Conservation (phyloP, 2,888 invertebrate species). For the Pterostichus madidus region DNA sequence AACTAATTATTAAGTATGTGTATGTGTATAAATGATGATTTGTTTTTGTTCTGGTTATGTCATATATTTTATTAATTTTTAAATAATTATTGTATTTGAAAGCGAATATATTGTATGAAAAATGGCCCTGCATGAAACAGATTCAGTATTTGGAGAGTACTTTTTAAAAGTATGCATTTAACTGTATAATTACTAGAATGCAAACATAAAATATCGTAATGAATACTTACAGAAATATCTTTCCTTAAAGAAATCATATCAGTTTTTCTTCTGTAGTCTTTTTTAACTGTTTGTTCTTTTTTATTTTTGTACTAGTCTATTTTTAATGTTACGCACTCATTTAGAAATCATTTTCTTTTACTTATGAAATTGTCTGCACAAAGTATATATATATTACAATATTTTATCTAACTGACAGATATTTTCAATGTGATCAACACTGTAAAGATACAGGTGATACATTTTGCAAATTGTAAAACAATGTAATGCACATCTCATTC, state of each 20-base stretch:
- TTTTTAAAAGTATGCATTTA: constrained; percentile 18
- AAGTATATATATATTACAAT: constrained; percentile 18
- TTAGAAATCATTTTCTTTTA: neutral
- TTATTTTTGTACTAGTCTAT: neutral
- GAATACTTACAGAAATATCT: constrained; percentile 8
- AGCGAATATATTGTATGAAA: constrained; percentile 36
- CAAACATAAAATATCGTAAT: constrained; percentile 21
- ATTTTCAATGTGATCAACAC: constrained; percentile 26
- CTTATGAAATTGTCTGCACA: neutral
- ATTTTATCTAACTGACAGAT: neutral
- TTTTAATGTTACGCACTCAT: constrained; percentile 18
- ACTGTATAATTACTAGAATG: neutral
- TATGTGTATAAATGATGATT: constrained; percentile 54
- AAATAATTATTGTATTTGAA: constrained; percentile 53
- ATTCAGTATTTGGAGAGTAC: constrained; percentile 6
- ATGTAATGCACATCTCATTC: constrained; percentile 9
- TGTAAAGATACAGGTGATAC: neutral
- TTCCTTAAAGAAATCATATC: neutral
- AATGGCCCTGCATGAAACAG: neutral
- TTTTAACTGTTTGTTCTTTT: constrained; percentile 11
- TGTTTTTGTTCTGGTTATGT: constrained; percentile 60
- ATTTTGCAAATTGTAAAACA: constrained; percentile 12
- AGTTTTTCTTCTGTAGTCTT: constrained; percentile 1
- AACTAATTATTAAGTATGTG: constrained; percentile 54
- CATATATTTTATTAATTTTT: constrained; percentile 63